phyloP scores from a whole-genome alignment of 2,888 invertebrate genomes.

The Morinoia aosen region DNA sequence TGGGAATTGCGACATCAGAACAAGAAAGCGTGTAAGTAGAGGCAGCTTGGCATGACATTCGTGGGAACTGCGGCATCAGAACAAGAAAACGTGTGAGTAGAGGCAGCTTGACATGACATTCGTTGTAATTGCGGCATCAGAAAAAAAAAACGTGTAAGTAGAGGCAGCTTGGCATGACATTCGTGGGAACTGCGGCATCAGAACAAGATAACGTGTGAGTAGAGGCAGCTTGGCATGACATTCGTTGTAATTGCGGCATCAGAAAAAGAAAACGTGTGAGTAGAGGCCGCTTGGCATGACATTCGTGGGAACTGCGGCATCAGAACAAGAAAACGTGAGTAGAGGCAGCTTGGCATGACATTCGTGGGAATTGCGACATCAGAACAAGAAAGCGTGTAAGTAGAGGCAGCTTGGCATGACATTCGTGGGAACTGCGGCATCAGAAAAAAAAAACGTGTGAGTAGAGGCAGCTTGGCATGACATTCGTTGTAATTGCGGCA shows the following conservation, averaged over 20 bases:
- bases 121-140: slow-evolving; percentile 61
- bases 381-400: neutral
- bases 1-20: slow-evolving; percentile 62
- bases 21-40: neutral
- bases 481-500: no score
- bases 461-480: no score
- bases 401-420: no score
- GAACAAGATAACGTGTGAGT: neutral
- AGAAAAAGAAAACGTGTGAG: slow-evolving; percentile 5
- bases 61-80: slow-evolving; percentile 63
- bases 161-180: no score
- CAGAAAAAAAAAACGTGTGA: neutral
- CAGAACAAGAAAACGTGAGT: neutral
- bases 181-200: slow-evolving; percentile 65
- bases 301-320: slow-evolving; percentile 66
- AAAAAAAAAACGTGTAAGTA: neutral
- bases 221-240: no score
- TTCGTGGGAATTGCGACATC: slow-evolving; percentile 65
- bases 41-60: no score
- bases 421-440: slow-evolving; percentile 66
- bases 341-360: no score
- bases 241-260: slow-evolving; percentile 62
- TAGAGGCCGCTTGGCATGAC: no score
- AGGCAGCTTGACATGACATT: no score
- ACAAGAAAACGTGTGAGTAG: neutral